Base-by-base conservation (phyloP, 2,888 invertebrate species). In the Corythucha ciliata region DNA sequence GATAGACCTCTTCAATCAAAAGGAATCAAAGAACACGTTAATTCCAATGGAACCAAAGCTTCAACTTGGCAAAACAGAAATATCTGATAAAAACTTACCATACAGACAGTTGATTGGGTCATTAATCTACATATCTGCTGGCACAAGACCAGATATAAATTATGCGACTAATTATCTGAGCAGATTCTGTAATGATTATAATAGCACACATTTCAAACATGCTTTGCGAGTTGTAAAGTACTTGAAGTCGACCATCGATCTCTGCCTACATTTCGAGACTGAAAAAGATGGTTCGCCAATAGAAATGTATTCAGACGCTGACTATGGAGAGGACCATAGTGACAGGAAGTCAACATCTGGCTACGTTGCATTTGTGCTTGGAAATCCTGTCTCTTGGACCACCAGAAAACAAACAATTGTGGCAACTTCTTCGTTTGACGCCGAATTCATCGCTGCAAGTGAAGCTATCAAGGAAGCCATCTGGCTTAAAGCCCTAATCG, bases 391-490 rank as follows among this genome's bases (percentile, higher is more conserved):
- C 3, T 24, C n/a, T 20, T 47, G 48, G 48, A 37, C 26, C 6
- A 25, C 39, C 8, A 37, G 22, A 16, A 48, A 48, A 39, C 48
- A 48, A 12, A 26, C 24, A 10, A 10, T 42, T 26, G 41, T 18
- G 8, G 41, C 41, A 26, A n/a, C n/a, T n/a, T n/a, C 59, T 3
- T 61, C 61, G 1, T 60, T 60, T 1, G 63, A 64, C 40, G 62
- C 63, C 2, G 62, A 65, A 34, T 61, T 60, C 37, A 55, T 64
- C 14, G 62, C 63, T n/a, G n/a, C 62, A 6, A 57, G 54, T 22
- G 54, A 56, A 22, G 57, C 62, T 6, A 54, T 57, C 1, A 61
- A 59, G 48, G 63, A 63, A 52, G 42, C 53, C 1, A 29, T 61
- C 1, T 62, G 63, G 62, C 33, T 61, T 14, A 56, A 55, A 16